A percentile compares a stretch with the other conserved stretches of the same genome.
These are phyloP conservation scores for Eidolon dupreanum DNA, from an alignment of 2,797 vertebrate species.

Conservation along the genomic window DNA sequence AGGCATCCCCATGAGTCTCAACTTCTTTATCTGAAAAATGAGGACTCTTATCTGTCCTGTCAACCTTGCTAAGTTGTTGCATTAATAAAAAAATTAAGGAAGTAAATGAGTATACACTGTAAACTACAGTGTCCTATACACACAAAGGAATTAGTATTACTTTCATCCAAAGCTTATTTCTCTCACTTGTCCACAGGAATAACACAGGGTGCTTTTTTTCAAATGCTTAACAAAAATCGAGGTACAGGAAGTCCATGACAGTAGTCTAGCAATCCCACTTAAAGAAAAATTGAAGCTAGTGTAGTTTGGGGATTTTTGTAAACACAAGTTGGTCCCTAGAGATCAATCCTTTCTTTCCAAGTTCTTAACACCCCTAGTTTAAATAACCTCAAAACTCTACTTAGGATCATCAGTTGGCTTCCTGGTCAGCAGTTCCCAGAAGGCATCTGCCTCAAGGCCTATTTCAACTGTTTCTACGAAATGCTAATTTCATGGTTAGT, in stretches of 20 bases:
- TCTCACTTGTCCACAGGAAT: not conserved
- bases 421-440: constrained; percentile 40
- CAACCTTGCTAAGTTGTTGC: not conserved
- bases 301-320: not conserved
- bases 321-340: not conserved
- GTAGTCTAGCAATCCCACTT: not conserved
- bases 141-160: not conserved
- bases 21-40: not conserved
- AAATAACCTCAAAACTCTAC: not conserved
- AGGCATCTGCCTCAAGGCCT: not conserved
- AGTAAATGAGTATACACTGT: not conserved
- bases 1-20: not conserved
- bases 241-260: not conserved
- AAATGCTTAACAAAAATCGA: not conserved
- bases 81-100: not conserved
- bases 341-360: constrained; percentile 4
- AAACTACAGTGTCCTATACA: not conserved
- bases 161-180: not conserved
- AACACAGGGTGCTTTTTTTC: not conserved
- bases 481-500: not conserved
- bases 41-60: not conserved
- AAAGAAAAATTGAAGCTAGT: not conserved
- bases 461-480: constrained; percentile 34
- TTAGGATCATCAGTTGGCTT: not conserved
- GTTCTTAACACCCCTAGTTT: not conserved